phyloP scores from a whole-genome alignment of 2,113 vertebrate genomes.

The Hippocampus barbouri region DNA sequence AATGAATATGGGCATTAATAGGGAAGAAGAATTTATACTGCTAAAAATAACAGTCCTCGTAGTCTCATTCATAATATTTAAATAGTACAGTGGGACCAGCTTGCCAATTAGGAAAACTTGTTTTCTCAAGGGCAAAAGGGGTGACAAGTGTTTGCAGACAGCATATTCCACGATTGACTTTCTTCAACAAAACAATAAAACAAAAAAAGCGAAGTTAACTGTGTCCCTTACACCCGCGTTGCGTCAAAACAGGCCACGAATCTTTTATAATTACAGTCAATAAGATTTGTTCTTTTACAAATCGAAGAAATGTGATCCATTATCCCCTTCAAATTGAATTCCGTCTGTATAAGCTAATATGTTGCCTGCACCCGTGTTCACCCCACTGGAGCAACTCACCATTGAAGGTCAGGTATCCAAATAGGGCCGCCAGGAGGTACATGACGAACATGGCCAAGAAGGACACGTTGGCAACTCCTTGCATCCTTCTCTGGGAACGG shows the following conservation, averaged over 20 bases:
- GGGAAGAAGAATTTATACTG: no score
- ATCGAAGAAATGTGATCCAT: neutral
- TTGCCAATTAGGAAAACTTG: neutral
- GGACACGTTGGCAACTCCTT: constrained; percentile 92
- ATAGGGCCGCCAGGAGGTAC: constrained; percentile 95
- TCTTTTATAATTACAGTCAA: neutral
- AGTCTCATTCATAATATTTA: neutral
- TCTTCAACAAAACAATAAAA: neutral
- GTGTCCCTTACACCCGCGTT: neutral
- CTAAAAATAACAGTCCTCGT: neutral
- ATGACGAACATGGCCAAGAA: constrained; percentile 96
- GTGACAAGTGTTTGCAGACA: neutral
- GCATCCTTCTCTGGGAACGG: constrained; percentile 90
- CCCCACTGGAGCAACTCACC: constrained; percentile 66
- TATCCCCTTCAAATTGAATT: neutral
- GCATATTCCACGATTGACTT: no score
- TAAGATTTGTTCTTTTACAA: neutral
- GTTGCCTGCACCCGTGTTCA: neutral
- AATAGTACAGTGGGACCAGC: neutral
- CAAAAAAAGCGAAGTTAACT: neutral
- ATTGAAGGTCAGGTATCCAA: constrained; percentile 96
- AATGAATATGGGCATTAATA: neutral
- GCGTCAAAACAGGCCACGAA: neutral
- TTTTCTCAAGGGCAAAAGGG: no score
- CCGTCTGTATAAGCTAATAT: neutral